These are phyloP conservation scores for Reinhardtius hippoglossoides DNA, from an alignment of 2,113 vertebrate genomes.

Conservation along the genomic window DNA sequence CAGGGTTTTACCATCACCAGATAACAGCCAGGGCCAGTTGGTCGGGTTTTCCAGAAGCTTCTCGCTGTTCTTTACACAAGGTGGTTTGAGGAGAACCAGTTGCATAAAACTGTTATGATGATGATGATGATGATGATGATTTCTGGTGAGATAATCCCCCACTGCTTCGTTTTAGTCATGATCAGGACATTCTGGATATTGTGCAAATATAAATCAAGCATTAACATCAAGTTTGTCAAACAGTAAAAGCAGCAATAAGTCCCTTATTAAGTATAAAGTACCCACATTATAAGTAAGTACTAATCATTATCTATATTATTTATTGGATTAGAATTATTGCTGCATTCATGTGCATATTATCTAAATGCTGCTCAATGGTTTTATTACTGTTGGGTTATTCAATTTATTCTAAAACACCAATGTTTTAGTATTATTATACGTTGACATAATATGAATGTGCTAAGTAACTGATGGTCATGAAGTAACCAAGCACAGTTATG, in stretches of 20 bases:
- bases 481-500: too few species aligned
- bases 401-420: too few species aligned
- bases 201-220: not conserved
- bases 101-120: not conserved
- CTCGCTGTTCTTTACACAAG: not conserved
- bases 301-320: too few species aligned
- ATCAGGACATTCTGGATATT: not conserved
- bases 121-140: not conserved
- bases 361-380: not conserved
- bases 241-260: not conserved
- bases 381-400: too few species aligned
- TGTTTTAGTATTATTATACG: too few species aligned
- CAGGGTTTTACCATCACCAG: not conserved
- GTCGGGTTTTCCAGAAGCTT: constrained; percentile 1
- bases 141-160: too few species aligned
- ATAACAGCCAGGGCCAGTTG: constrained; percentile 24
- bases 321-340: too few species aligned
- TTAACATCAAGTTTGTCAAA: not conserved
- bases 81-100: not conserved
- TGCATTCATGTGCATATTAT: not conserved
- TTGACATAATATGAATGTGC: too few species aligned
- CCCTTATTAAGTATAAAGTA: not conserved
- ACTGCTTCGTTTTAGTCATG: not conserved
- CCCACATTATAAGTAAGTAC: too few species aligned
- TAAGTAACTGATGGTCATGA: too few species aligned